Base-by-base conservation (phyloP, 2,888 invertebrate species). In the Rhorus exstirpatorius region DNA sequence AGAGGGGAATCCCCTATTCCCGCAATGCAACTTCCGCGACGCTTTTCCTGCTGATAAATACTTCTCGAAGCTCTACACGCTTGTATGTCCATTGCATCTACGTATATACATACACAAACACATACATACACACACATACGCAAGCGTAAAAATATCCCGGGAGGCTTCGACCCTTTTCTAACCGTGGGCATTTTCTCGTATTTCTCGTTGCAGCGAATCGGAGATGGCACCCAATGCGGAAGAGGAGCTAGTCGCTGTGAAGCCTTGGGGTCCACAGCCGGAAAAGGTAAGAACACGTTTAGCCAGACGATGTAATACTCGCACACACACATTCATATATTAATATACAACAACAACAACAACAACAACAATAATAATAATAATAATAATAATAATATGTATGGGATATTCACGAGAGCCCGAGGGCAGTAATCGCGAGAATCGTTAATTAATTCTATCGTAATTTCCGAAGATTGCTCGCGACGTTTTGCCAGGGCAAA, bases 221-320 rank as follows among this genome's bases (percentile, higher is more conserved):
- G 92, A 93, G 84, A 93, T 93, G 92, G 92, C 92, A 76, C 93
- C 93, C 55, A 93, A 93, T 82, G 92, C 92, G 79, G 93, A 93
- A 88, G 92, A 93, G 84, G 92, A 93, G 79, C 87, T 93, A 78
- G 88, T 93, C 77, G 91, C 91, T 55, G 89, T 92, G 63, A 91
- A 89, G 83, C 90, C 91, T 49, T 89, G 91, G 88, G 91, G 90
- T 55, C 89, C 90, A 41, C 92, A 93, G 80, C 87, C 90, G 84
- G 91, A 91, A 87, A 93, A 93, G 89, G 93, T 92, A 85, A 88
- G 83, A 83, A 83, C 82, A 76, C 79, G 82, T 83, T 83, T 60
- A 58, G 78, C 65, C 38, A 55, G 14, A 38, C 8, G 68, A 71
- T 19, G 53, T 68, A 67, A 70, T 68, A 65, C 31, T 8, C 46